phyloP scores from a whole-genome alignment of 2,888 invertebrate genomes.

The Oligia fasciuncula region DNA sequence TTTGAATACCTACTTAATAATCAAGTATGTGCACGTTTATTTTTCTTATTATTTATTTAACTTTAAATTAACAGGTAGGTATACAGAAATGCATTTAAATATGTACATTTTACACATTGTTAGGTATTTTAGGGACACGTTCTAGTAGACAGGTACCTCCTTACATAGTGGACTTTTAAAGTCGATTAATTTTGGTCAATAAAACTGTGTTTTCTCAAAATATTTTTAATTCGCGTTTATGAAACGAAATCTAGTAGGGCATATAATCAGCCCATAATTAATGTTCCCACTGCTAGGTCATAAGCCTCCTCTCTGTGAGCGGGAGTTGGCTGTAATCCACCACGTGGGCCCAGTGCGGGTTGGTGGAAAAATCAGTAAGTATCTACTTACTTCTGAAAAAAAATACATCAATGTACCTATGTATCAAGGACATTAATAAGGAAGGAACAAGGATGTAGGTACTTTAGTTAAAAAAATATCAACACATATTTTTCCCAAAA shows the following conservation, averaged over 20 bases:
- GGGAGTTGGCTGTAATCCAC: too few relatives aligned
- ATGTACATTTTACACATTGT: constrained; percentile 36
- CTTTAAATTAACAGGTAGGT: constrained; percentile 13
- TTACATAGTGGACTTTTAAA: constrained; percentile 1
- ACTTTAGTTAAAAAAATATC: background rate
- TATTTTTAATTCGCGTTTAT: background rate
- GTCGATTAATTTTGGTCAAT: background rate
- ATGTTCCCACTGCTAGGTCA: too few relatives aligned
- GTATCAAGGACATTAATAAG: background rate
- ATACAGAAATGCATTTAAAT: constrained; percentile 42
- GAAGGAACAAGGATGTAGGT: too few relatives aligned
- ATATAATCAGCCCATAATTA: background rate
- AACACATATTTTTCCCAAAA: background rate
- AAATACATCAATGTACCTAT: background rate
- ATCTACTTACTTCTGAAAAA: background rate
- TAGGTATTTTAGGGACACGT: background rate
- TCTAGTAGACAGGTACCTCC: background rate
- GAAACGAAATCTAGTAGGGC: background rate
- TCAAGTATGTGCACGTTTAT: background rate
- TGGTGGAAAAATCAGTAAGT: background rate
- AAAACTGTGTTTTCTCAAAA: background rate
- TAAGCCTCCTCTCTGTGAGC: too few relatives aligned
- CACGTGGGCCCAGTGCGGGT: too few relatives aligned
- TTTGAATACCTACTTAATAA: background rate
- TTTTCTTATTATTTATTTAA: constrained; percentile 24